phyloP scores from a whole-genome alignment of 2,888 invertebrate genomes.

The Drepanosiphum platanoidis region DNA sequence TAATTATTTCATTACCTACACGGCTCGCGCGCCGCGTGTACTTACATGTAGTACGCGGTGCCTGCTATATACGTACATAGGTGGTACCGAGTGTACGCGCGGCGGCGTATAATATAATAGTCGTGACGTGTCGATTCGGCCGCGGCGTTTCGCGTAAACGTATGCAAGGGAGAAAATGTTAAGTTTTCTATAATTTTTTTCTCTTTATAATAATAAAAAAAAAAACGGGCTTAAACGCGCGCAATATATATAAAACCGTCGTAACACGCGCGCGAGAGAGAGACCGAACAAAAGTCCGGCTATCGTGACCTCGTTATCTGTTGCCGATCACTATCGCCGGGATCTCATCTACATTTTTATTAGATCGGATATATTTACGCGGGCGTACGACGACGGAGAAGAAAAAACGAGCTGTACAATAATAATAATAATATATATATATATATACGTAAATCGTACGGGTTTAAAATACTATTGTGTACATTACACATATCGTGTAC shows the following conservation, averaged over 20 bases:
- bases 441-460: background rate
- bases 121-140: slow-evolving; percentile 59
- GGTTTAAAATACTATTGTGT: background rate
- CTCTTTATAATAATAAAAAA: background rate
- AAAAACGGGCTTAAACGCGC: slow-evolving; percentile 1
- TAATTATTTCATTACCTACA: slow-evolving; percentile 58
- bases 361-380: slow-evolving; percentile 11
- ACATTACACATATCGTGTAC: background rate
- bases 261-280: background rate
- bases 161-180: slow-evolving; percentile 38
- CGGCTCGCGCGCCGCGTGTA: background rate
- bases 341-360: slow-evolving; percentile 61
- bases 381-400: background rate
- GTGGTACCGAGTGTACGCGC: background rate
- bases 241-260: background rate
- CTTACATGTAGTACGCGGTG: too few species aligned
- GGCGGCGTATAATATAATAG: too few species aligned
- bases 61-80: too few species aligned
- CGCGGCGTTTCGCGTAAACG: slow-evolving; percentile 35
- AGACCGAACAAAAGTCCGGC: slow-evolving; percentile 22
- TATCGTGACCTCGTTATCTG: slow-evolving; percentile 58
- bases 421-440: background rate
- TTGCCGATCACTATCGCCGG: slow-evolving; percentile 26
- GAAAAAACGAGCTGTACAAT: background rate
- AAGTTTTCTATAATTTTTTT: slow-evolving; percentile 1